Conservation (phyloP, 2,888 invertebrate species). For the Leucoma salicis region DNA sequence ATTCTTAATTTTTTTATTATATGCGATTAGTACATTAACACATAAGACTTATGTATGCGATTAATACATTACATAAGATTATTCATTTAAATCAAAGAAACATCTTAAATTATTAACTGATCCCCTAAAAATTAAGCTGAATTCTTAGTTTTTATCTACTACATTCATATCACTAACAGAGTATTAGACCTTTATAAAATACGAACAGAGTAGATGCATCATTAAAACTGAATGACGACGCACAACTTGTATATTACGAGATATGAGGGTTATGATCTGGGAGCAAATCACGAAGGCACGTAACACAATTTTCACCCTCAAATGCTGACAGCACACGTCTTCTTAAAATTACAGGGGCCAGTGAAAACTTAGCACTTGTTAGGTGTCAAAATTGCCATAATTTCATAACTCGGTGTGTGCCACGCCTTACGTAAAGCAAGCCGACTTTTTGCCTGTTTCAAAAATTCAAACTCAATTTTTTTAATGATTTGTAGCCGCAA, state of each 20-base stretch:
- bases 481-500: slow-evolving; percentile 76
- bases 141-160: no score
- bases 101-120: no score
- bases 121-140: no score
- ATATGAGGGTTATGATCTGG: slow-evolving; percentile 66
- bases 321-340: slow-evolving; percentile 58
- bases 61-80: no score
- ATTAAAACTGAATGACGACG: slow-evolving; percentile 72
- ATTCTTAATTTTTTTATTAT: no score
- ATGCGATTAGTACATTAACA: no score
- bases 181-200: slow-evolving; percentile 51
- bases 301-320: slow-evolving; percentile 48
- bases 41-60: no score
- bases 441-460: slow-evolving; percentile 72
- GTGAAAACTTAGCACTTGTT: slow-evolving; percentile 74
- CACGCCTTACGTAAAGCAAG: slow-evolving; percentile 70
- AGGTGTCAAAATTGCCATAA: slow-evolving; percentile 82
- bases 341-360: slow-evolving; percentile 68
- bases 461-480: slow-evolving; percentile 71
- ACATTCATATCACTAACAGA: slow-evolving; percentile 64
- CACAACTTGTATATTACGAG: slow-evolving; percentile 65
- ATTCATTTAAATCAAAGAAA: no score
- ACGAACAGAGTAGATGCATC: slow-evolving; percentile 57
- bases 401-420: slow-evolving; percentile 61
- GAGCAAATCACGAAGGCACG: slow-evolving; percentile 50